phyloP scores from a whole-genome alignment of 1,140 invertebrate genomes.

The Goniozus legneri region DNA sequence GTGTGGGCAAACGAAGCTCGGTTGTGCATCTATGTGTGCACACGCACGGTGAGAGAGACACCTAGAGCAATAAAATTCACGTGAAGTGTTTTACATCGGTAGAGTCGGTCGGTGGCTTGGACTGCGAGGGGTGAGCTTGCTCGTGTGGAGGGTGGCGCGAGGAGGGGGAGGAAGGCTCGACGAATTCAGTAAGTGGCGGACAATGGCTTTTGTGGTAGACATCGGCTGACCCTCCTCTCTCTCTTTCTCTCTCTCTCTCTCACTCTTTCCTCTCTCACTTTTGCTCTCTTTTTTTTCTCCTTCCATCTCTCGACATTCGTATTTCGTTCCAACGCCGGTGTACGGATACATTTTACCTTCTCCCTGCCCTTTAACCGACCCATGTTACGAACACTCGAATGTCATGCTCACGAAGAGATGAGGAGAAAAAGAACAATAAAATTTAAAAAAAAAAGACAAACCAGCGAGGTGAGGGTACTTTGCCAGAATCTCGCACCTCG shows the following conservation, averaged over 20 bases:
- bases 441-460: background rate
- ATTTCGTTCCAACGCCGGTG: conserved; percentile 32
- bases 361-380: conserved; percentile 1
- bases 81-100: conserved; percentile 49
- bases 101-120: conserved; percentile 17
- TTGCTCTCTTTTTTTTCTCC: conserved; percentile 23
- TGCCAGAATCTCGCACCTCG: background rate
- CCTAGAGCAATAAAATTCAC: conserved; percentile 45
- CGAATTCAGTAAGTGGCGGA: conserved; percentile 53
- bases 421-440: conserved; percentile 16
- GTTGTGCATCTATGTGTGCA: no score
- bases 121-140: background rate
- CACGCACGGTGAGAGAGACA: conserved; percentile 14
- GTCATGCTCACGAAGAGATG: conserved; percentile 12
- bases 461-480: no score
- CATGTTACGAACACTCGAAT: conserved; percentile 14
- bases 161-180: conserved; percentile 22
- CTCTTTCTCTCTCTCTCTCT: conserved; percentile 23
- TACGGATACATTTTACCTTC: conserved; percentile 37
- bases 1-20: conserved; percentile 17
- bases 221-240: conserved; percentile 21
- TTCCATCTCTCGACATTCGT: conserved; percentile 29
- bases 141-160: conserved; percentile 9
- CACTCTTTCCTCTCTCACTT: conserved; percentile 18
- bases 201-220: conserved; percentile 52